These are phyloP conservation scores for Dysdera silvatica DNA, from an alignment of 1,140 invertebrate species.

Conservation along the genomic window DNA sequence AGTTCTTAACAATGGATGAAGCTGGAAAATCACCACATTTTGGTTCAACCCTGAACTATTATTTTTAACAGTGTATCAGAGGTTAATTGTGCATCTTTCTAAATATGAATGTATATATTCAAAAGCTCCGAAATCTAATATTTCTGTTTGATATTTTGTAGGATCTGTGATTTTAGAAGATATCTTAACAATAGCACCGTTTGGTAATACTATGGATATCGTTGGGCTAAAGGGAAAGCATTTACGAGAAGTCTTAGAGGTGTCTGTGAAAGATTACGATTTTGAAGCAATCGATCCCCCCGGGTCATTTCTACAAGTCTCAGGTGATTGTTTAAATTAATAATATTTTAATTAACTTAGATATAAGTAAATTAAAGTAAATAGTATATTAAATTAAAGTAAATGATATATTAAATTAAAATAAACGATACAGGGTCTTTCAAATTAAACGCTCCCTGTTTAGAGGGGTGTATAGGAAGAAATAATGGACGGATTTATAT, in stretches of 20 bases:
- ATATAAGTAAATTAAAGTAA: conserved; percentile 11
- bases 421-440: neutral
- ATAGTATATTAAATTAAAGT: no score
- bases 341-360: conserved; percentile 12
- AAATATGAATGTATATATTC: no score
- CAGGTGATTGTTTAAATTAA: conserved; percentile 41
- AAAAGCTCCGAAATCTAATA: no score
- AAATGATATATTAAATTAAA: neutral
- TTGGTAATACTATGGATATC: conserved; percentile 60
- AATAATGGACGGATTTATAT: no score
- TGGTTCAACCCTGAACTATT: no score
- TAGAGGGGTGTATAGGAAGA: no score
- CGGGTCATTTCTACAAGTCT: conserved; percentile 56
- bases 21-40: no score
- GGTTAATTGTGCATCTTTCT: no score
- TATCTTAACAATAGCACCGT: conserved; percentile 57
- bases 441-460: no score
- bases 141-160: no score
- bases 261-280: conserved; percentile 50
- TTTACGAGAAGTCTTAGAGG: conserved; percentile 55
- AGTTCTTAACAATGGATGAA: no score
- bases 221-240: conserved; percentile 56
- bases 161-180: conserved; percentile 58
- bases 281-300: conserved; percentile 47
- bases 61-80: no score